phyloP scores from a whole-genome alignment of 2,888 invertebrate genomes.

The Meiosimyza platycephala region DNA sequence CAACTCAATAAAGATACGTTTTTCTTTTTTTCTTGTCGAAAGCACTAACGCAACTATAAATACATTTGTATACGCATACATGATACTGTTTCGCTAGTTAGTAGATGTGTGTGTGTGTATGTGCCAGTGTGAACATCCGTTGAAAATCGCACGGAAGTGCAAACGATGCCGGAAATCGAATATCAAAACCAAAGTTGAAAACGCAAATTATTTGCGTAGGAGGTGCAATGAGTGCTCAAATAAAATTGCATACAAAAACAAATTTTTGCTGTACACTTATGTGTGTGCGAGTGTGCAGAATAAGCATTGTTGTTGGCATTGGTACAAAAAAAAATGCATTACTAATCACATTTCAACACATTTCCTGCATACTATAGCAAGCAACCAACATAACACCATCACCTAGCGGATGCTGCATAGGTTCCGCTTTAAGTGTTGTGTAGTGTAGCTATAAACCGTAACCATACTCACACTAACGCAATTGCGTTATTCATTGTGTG shows the following conservation, averaged over 20 bases:
- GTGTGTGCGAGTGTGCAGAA: not conserved
- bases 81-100: not conserved
- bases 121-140: not conserved
- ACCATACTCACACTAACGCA: not conserved
- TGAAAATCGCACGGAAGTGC: conserved; percentile 6
- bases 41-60: not conserved
- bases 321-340: not conserved
- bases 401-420: not conserved
- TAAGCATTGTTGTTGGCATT: not conserved
- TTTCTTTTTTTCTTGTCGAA: not conserved
- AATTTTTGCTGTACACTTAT: not conserved
- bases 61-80: not conserved
- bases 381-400: not conserved
- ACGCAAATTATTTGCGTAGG: conserved; percentile 13
- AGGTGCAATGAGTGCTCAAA: not conserved
- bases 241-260: not conserved
- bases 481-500: not conserved
- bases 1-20: conserved; percentile 4
- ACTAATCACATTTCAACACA: conserved; percentile 7
- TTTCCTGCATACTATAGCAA: too few relatives aligned
- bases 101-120: not conserved
- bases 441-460: not conserved
- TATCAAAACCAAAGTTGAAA: conserved; percentile 15
- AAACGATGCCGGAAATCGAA: conserved; percentile 19
- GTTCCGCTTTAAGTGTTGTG: not conserved